These are phyloP conservation scores for Prionailurus viverrinus DNA, from an alignment of 2,113 vertebrate genomes.

Conservation along the genomic window DNA sequence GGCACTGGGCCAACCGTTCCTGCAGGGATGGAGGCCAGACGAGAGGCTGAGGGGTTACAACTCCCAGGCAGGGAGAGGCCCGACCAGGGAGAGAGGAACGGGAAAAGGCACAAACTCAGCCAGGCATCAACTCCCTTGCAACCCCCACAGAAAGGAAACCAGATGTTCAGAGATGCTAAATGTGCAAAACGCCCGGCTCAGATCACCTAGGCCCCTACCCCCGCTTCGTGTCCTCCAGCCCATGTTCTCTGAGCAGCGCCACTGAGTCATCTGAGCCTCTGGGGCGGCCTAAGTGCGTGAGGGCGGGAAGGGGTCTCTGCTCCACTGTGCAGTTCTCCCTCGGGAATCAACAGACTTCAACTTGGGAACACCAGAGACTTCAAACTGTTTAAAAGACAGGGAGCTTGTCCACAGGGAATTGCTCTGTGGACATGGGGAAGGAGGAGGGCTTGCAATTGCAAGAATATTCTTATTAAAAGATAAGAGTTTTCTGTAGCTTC, in stretches of 20 bases:
- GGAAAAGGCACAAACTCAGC: not conserved
- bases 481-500: not conserved
- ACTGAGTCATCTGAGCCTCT: not conserved
- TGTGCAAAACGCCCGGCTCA: not conserved
- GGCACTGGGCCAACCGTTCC: conserved; percentile 96
- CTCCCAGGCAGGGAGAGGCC: conserved; percentile 66
- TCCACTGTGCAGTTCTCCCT: not conserved
- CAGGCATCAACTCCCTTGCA: not conserved
- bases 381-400: not conserved
- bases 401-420: not conserved
- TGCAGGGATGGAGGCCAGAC: conserved; percentile 71
- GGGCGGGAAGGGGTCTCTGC: not conserved
- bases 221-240: not conserved
- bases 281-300: not conserved
- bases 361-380: not conserved
- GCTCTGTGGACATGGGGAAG: not conserved
- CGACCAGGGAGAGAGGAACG: not conserved
- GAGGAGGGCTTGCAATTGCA: not conserved
- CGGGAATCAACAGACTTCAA: not conserved
- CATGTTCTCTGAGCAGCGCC: not conserved
- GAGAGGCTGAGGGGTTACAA: not conserved
- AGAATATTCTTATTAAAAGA: not conserved
- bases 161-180: not conserved
- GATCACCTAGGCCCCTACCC: not conserved
- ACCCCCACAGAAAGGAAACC: conserved; percentile 7